phyloP scores from a whole-genome alignment of 2,113 vertebrate species.

The Ceratotherium simum region DNA sequence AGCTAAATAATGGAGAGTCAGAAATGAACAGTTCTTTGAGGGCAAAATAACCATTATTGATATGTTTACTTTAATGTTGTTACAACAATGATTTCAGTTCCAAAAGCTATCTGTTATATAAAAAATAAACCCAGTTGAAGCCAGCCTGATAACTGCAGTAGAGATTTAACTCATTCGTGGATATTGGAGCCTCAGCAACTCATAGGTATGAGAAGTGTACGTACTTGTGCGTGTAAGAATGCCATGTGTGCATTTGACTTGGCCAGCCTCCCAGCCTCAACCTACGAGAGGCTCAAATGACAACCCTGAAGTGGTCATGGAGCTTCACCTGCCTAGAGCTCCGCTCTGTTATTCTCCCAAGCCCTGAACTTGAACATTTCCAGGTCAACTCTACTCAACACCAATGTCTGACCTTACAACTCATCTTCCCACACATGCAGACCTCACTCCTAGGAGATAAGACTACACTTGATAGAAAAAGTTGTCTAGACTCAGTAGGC shows the following conservation, averaged over 20 bases:
- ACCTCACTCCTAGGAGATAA: not conserved
- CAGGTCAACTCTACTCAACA: not conserved
- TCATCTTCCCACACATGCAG: not conserved
- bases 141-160: not conserved
- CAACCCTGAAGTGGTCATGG: not conserved
- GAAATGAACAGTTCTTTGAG: not conserved
- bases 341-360: not conserved
- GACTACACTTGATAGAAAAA: not conserved
- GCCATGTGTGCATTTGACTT: rapidly evolving
- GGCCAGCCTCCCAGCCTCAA: not conserved
- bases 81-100: not conserved
- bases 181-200: not conserved
- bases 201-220: rapidly evolving
- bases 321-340: not conserved
- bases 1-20: not conserved
- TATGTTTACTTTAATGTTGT: not conserved
- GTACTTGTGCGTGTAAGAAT: not conserved
- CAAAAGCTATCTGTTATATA: not conserved
- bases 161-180: not conserved
- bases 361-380: not conserved
- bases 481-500: not conserved
- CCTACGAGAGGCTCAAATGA: not conserved
- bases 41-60: not conserved
- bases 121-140: not conserved
- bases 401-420: not conserved